A percentile compares a stretch with the other conserved stretches of the same genome.
Conservation (phyloP, 2,888 invertebrate genomes). For the Cepaea hortensis region DNA sequence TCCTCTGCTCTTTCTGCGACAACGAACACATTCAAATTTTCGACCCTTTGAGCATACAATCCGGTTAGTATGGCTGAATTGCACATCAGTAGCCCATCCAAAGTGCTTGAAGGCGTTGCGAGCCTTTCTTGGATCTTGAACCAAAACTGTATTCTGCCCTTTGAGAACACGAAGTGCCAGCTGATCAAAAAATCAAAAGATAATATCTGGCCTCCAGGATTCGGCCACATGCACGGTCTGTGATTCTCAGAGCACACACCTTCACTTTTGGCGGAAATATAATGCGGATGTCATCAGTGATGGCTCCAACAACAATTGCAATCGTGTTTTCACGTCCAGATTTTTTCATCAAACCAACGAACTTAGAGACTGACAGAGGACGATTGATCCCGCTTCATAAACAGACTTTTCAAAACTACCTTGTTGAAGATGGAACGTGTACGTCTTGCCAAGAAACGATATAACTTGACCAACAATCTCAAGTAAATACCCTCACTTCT, state of each 20-base stretch:
- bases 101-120: slow-evolving; percentile 97
- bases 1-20: slow-evolving; percentile 95
- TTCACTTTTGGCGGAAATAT: slow-evolving; percentile 86
- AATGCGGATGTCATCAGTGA: slow-evolving; percentile 95
- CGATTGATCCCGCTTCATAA: slow-evolving; percentile 96
- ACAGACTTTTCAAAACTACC: slow-evolving; percentile 93
- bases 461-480: slow-evolving; percentile 81
- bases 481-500: neutral
- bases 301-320: slow-evolving; percentile 94
- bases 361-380: slow-evolving; percentile 92
- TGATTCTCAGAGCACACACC: slow-evolving; percentile 94
- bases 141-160: slow-evolving; percentile 93
- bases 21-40: slow-evolving; percentile 96
- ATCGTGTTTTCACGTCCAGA: slow-evolving; percentile 90
- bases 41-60: slow-evolving; percentile 97
- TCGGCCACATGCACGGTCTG: slow-evolving; percentile 94
- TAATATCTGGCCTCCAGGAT: slow-evolving; percentile 96
- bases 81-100: slow-evolving; percentile 97
- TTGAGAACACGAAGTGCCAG: slow-evolving; percentile 94
- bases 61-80: slow-evolving; percentile 97
- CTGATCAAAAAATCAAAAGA: slow-evolving; percentile 99
- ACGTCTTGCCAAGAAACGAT: slow-evolving; percentile 96
- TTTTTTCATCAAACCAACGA: slow-evolving; percentile 90
- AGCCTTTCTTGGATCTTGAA: slow-evolving; percentile 95
- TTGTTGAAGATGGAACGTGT: slow-evolving; percentile 97